Evolutionary conservation across 2,113 vertebrate species (phyloP).

Genomic region (Saguinus imperator): DNA sequence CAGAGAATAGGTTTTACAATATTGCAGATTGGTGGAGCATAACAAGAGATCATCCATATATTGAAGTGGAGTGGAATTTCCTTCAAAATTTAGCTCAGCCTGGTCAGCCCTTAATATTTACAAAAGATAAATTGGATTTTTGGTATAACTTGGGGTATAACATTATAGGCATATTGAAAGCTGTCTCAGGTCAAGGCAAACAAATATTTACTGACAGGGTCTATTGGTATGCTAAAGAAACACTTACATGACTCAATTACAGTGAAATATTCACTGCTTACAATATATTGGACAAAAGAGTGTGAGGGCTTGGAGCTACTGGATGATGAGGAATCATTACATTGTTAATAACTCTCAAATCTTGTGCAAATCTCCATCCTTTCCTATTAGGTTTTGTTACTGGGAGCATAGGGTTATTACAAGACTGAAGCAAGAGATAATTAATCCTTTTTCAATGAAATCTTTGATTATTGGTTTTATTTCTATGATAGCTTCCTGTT

Average conservation of each 20-base stretch:
- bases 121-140: not conserved
- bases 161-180: not conserved
- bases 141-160: not conserved
- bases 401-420: not conserved
- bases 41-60: not conserved
- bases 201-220: not conserved
- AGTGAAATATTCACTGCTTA: not conserved
- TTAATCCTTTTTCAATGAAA: not conserved
- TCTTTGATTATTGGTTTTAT: not conserved
- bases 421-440: not conserved
- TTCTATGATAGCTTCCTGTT: not conserved
- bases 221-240: not conserved
- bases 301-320: not conserved
- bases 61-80: not conserved
- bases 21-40: not conserved
- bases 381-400: not conserved
- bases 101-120: not conserved
- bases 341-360: not conserved
- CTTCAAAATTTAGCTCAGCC: not conserved
- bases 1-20: not conserved
- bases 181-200: not conserved
- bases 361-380: not conserved
- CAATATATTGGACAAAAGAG: not conserved
- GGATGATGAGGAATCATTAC: not conserved
- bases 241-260: not conserved